These are phyloP conservation scores for Himalopsyche phryganea DNA, from an alignment of 1,140 invertebrate genomes.

Conservation along the genomic window DNA sequence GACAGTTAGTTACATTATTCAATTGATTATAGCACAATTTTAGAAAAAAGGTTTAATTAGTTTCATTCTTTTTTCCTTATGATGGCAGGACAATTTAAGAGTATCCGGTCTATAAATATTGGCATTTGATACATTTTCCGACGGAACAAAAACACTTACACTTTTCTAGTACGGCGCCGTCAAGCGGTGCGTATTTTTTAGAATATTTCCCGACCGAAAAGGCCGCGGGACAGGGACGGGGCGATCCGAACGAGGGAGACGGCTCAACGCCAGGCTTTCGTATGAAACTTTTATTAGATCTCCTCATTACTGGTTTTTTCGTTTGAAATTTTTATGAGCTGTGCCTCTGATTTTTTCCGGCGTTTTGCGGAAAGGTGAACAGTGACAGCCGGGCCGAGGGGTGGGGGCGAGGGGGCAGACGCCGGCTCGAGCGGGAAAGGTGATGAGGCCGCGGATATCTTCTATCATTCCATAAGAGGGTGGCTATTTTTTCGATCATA, in stretches of 20 bases:
- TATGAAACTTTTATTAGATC: conserved; percentile 36
- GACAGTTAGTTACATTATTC: no score
- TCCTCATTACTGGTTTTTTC: conserved; percentile 36
- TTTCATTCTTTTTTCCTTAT: no score
- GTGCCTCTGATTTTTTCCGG: conserved; percentile 35
- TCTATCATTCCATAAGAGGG: no score
- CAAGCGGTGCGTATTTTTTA: neutral
- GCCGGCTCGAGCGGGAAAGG: conserved; percentile 9
- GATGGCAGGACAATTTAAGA: no score
- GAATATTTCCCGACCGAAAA: neutral
- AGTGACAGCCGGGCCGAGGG: conserved; percentile 27
- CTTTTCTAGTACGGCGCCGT: conserved; percentile 1
- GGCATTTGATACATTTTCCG: no score
- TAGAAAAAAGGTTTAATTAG: no score
- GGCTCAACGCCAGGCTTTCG: conserved; percentile 9
- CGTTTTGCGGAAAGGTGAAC: conserved; percentile 33
- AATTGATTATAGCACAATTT: no score
- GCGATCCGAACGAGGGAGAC: neutral
- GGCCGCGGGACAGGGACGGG: conserved; percentile 10
- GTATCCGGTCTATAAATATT: no score
- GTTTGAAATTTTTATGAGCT: conserved; percentile 34
- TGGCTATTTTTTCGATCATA: no score
- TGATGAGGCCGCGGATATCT: no score
- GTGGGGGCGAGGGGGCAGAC: conserved; percentile 17
- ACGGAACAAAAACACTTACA: no score